A percentile compares a stretch with the other conserved stretches of the same genome.
phyloP scores from a whole-genome alignment of 2,797 vertebrate genomes.

The Dermochelys coriacea region DNA sequence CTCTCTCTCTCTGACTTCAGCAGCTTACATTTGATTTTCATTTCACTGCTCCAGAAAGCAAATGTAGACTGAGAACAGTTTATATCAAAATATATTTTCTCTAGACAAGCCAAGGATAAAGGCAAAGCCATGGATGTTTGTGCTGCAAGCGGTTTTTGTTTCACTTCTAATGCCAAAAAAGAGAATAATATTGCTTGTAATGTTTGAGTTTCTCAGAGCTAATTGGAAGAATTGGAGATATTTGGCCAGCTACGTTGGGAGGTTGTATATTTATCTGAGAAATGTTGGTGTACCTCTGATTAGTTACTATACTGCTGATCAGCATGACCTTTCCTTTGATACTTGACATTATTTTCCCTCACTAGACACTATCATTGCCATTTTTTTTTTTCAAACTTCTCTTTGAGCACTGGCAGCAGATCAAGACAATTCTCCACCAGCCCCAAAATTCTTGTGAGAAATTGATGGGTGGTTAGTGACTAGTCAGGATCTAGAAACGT shows the following conservation, averaged over 20 bases:
- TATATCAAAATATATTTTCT: neutral
- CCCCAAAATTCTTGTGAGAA: neutral
- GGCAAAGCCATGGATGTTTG: accelerated
- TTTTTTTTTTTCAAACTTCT: neutral
- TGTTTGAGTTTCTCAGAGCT: neutral
- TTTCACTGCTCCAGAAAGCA: neutral
- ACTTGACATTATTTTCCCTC: neutral
- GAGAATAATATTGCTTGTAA: neutral
- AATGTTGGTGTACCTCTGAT: neutral
- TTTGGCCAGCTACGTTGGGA: accelerated
- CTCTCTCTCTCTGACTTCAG: neutral
- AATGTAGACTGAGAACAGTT: neutral
- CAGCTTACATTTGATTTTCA: neutral
- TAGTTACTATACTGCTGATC: neutral
- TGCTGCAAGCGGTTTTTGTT: neutral
- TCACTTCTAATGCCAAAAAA: neutral
- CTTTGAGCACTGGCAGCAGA: neutral
- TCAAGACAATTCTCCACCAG: neutral
- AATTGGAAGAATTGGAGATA: neutral
- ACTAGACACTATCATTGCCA: neutral
- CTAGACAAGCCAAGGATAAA: accelerated
- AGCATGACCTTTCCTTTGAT: neutral
- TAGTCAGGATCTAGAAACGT: neutral
- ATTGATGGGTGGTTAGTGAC: neutral
- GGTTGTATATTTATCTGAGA: neutral